Evolutionary conservation across 2,113 vertebrate species (phyloP), one percentile per base, ranked within the genome.

Genomic region (Colius striatus): DNA sequence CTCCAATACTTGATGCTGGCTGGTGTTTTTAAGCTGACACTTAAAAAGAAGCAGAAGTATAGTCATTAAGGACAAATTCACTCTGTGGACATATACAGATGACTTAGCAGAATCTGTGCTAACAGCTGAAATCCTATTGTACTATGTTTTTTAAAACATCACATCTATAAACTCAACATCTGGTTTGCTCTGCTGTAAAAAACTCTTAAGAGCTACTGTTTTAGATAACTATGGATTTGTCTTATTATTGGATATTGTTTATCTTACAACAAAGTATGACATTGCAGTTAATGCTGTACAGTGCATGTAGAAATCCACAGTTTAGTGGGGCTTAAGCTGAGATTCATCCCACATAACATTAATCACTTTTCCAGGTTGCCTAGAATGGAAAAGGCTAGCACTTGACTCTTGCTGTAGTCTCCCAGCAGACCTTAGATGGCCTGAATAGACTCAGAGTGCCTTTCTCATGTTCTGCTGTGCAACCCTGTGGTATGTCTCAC

Each of bases 1-100:
- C 65, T 94, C 65, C 54, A 43, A 4, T 54, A 34, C 53, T 87
- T 91, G 38, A 50, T 57, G 57, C 38, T 91, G 80, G 9, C 38
- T 91, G 51, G 67, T 38, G 20, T 32, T 94, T 94, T 94, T 81
- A 89, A 84, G 19, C 57, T 96, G 19, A 26, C 61, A 54, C 34
- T 89, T 95, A 78, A 92, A 93, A 90, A 74, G 48, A 93, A 77
- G 47, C 32, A 86, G 63, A 84, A 89, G 18, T 45, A 32, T 58
- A 76, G 29, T 71, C 53, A 72, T 87, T 87, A 78, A 89, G 54
- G 45, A 65, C 53, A 81, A 48, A n/a, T 78, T 90, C 19, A 74
- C 63, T 87, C 76, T 38, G 67, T 84, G 83, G 61, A 72, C 32
- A 12, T 43, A 71, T 16, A 41, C 23, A 77, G 48, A 71, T 92